Percentiles rank a stretch among this genome's conserved stretches.
These are phyloP conservation scores for Onychomys arenicola DNA, from an alignment of 2,797 vertebrate species.

Conservation along the genomic window DNA sequence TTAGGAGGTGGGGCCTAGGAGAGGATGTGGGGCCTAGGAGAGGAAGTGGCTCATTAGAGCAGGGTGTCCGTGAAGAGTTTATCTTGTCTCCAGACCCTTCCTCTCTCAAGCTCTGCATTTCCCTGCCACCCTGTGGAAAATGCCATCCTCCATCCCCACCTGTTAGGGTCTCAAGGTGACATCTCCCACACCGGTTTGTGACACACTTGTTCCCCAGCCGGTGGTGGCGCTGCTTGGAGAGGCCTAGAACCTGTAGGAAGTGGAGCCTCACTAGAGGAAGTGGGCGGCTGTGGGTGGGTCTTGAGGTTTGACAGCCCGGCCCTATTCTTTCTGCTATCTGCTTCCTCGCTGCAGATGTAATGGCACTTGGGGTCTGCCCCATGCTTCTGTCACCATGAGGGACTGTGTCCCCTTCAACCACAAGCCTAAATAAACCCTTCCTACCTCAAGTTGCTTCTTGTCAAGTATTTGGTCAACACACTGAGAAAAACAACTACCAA, in stretches of 20 bases:
- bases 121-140: too few relatives aligned
- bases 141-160: background rate
- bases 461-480: background rate
- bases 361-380: background rate
- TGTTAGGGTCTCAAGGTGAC: background rate
- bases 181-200: background rate
- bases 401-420: background rate
- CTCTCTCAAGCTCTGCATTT: background rate
- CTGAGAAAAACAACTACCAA: background rate
- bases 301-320: background rate
- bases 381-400: background rate
- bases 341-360: background rate
- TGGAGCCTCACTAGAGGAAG: background rate
- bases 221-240: background rate
- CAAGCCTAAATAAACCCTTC: background rate
- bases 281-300: background rate
- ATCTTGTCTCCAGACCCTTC: too few relatives aligned
- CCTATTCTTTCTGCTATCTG: background rate
- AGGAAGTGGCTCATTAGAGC: background rate
- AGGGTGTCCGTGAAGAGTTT: background rate
- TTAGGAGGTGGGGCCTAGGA: background rate
- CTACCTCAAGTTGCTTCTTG: background rate
- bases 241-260: background rate
- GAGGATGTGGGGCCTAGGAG: too few relatives aligned
- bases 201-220: background rate